Percentiles rank a stretch among this genome's conserved stretches.
Conservation (phyloP, 2,113 vertebrate species). For the Heterotilapia buettikoferi region DNA sequence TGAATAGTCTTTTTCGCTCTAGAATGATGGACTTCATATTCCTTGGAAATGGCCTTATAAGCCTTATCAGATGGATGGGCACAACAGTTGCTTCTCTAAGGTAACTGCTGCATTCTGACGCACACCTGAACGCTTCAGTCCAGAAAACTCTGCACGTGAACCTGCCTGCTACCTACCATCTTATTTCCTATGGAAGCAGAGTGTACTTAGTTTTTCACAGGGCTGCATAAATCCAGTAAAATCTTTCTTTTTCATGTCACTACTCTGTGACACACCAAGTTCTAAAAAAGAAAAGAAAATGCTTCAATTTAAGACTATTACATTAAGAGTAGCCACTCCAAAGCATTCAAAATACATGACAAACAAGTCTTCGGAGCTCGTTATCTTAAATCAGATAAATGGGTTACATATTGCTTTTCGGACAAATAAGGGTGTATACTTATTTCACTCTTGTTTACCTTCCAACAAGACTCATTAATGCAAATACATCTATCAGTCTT, state of each 20-base stretch:
- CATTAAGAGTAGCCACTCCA: neutral
- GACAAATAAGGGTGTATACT: slow-evolving; percentile 28
- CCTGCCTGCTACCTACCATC: neutral
- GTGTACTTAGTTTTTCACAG: neutral
- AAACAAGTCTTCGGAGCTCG: neutral
- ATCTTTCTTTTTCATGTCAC: neutral
- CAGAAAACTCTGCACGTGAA: neutral
- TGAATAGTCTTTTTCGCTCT: neutral
- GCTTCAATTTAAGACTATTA: neutral
- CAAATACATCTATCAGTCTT: slow-evolving; percentile 8
- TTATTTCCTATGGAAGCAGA: neutral
- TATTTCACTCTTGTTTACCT: neutral
- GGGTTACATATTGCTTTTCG: slow-evolving; percentile 7
- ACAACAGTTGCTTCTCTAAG: neutral
- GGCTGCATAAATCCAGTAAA: neutral
- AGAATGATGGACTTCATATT: neutral
- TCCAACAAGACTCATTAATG: slow-evolving; percentile 13
- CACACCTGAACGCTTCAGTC: neutral
- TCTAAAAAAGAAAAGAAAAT: neutral
- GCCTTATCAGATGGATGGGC: neutral
- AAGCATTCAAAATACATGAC: neutral
- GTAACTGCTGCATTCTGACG: neutral
- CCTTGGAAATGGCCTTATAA: neutral
- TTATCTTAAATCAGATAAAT: slow-evolving; percentile 30
- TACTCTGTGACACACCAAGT: neutral